Conservation (phyloP, 2,888 invertebrate genomes). For the Athalia rosae region DNA sequence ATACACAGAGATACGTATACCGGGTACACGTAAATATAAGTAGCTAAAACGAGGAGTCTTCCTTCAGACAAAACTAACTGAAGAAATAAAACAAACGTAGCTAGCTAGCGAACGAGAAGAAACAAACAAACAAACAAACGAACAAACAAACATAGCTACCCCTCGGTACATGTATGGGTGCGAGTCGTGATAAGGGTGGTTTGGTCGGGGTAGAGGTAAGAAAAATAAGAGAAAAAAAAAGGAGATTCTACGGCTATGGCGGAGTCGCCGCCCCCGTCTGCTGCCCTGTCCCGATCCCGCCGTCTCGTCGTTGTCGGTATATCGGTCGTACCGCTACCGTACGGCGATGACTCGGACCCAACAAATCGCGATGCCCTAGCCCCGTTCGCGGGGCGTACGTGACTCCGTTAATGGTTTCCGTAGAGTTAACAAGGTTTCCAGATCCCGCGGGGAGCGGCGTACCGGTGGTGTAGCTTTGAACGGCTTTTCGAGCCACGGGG, state of each 20-base stretch:
- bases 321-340: background rate
- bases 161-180: too few relatives aligned
- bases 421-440: constrained; percentile 69
- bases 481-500: constrained; percentile 53
- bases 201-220: background rate
- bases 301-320: too few relatives aligned
- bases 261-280: too few relatives aligned
- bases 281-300: too few relatives aligned
- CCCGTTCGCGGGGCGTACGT: constrained; percentile 59
- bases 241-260: background rate
- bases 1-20: too few relatives aligned
- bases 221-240: background rate
- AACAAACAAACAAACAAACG: background rate
- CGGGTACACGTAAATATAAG: too few relatives aligned
- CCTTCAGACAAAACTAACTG: background rate
- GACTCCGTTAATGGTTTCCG: constrained; percentile 70
- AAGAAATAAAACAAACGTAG: constrained; percentile 3
- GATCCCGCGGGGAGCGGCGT: constrained; percentile 56
- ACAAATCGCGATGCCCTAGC: constrained; percentile 30
- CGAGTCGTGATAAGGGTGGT: background rate
- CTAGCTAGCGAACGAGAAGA: background rate
- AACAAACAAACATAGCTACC: background rate
- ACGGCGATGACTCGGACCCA: constrained; percentile 21
- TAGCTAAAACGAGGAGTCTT: background rate
- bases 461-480: constrained; percentile 52